Conservation (phyloP, 1,140 invertebrate genomes). For the Drosophila serrata region DNA sequence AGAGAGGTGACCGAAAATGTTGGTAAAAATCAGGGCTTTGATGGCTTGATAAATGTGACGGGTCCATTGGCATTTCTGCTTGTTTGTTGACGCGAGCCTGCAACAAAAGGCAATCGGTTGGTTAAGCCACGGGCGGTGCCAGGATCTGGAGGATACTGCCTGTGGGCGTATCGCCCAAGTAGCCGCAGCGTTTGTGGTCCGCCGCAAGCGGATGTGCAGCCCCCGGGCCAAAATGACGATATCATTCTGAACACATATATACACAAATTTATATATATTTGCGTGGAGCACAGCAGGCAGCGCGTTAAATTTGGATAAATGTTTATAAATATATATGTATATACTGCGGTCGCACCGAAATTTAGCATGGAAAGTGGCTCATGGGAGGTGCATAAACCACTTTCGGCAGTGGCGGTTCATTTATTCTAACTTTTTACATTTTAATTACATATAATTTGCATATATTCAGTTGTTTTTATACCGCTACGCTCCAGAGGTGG, state of each 20-base stretch:
- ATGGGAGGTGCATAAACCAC: conserved; percentile 46
- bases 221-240: conserved; percentile 35
- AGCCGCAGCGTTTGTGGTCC: conserved; percentile 74
- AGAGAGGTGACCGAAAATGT: neutral
- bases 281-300: conserved; percentile 4
- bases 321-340: conserved; percentile 83
- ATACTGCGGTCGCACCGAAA: conserved; percentile 66
- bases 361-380: conserved; percentile 48
- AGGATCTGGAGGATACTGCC: conserved; percentile 3
- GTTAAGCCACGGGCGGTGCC: conserved; percentile 23
- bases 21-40: conserved; percentile 29
- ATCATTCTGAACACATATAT: conserved; percentile 4
- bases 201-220: conserved; percentile 70
- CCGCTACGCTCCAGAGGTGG: conserved; percentile 5
- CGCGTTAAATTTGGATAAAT: conserved; percentile 61
- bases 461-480: conserved; percentile 20
- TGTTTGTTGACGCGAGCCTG: conserved; percentile 9
- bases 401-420: conserved; percentile 56
- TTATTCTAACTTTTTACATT: conserved; percentile 39
- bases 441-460: conserved; percentile 44
- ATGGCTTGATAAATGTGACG: conserved; percentile 49
- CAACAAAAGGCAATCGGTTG: conserved; percentile 38
- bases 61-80: conserved; percentile 40
- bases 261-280: conserved; percentile 12
- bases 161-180: conserved; percentile 10